phyloP scores from a whole-genome alignment of 1,140 invertebrate species.

The Pseudomyrmex gracilis region DNA sequence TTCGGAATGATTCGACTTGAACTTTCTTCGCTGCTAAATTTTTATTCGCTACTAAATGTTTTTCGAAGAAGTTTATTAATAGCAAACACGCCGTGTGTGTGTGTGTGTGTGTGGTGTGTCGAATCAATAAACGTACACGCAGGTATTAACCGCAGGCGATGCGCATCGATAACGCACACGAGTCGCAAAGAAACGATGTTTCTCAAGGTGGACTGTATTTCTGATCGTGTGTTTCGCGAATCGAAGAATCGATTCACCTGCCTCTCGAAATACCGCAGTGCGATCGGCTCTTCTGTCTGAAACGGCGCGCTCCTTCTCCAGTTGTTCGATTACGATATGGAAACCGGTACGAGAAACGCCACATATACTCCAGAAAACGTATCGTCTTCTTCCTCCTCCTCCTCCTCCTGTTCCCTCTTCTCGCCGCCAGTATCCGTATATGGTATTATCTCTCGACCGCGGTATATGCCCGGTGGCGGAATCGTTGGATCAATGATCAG shows the following conservation, averaged over 20 bases:
- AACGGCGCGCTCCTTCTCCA: neutral
- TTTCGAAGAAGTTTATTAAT: neutral
- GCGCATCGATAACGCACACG: slow-evolving; percentile 35
- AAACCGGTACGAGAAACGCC: slow-evolving; percentile 56
- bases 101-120: too few species aligned
- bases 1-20: neutral
- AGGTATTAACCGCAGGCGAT: neutral
- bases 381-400: neutral
- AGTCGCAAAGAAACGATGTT: slow-evolving; percentile 52
- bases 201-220: slow-evolving; percentile 77
- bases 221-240: slow-evolving; percentile 60
- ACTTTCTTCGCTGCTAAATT: neutral
- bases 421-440: neutral
- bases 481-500: slow-evolving; percentile 67
- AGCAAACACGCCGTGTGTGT: neutral
- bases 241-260: slow-evolving; percentile 57
- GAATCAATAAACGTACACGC: slow-evolving; percentile 6
- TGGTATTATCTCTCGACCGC: neutral
- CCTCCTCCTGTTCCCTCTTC: neutral
- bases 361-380: slow-evolving; percentile 5
- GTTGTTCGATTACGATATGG: slow-evolving; percentile 58
- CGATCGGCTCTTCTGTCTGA: slow-evolving; percentile 17
- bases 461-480: slow-evolving; percentile 45
- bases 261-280: slow-evolving; percentile 37
- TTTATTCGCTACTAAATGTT: neutral